These are phyloP conservation scores for Hypselothyrea guttata DNA, from an alignment of 2,888 invertebrate genomes.

Conservation along the genomic window DNA sequence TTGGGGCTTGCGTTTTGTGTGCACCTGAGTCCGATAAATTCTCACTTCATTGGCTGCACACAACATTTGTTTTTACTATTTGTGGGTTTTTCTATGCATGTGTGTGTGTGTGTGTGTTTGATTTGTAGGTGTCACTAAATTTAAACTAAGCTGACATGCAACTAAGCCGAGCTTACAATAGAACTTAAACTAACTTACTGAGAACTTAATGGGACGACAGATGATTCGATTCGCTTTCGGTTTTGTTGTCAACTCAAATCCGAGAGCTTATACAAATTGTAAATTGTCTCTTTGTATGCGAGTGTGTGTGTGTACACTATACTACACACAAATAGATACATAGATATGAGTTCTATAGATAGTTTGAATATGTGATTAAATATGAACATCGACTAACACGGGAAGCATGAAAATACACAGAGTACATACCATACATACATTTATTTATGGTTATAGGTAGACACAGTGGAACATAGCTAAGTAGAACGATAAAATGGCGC, in stretches of 20 bases:
- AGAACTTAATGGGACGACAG: constrained; percentile 39
- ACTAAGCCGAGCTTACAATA: constrained; percentile 46
- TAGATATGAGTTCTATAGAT: constrained; percentile 21
- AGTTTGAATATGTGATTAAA: constrained; percentile 25
- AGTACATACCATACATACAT: constrained; percentile 5
- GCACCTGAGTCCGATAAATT: not conserved
- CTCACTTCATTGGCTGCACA: constrained; percentile 1
- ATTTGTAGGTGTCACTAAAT: constrained; percentile 16
- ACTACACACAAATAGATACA: constrained; percentile 25
- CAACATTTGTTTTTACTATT: not conserved
- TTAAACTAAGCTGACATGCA: constrained; percentile 50
- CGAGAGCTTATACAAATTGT: constrained; percentile 15
- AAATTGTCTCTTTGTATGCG: constrained; percentile 18
- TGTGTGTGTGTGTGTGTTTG: not conserved
- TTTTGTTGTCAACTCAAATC: constrained; percentile 13
- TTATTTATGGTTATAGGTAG: constrained; percentile 30
- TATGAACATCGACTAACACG: constrained; percentile 52
- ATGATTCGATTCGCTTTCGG: constrained; percentile 20
- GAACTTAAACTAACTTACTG: constrained; percentile 61
- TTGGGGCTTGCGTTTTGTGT: not conserved
- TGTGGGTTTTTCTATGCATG: constrained; percentile 5
- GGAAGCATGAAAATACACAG: constrained; percentile 38
- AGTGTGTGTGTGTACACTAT: constrained; percentile 23
- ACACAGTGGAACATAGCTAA: constrained; percentile 50
- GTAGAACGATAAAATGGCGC: constrained; percentile 43